Conservation (phyloP, 2,797 vertebrate genomes). For the Enteromius trimaculatus region DNA sequence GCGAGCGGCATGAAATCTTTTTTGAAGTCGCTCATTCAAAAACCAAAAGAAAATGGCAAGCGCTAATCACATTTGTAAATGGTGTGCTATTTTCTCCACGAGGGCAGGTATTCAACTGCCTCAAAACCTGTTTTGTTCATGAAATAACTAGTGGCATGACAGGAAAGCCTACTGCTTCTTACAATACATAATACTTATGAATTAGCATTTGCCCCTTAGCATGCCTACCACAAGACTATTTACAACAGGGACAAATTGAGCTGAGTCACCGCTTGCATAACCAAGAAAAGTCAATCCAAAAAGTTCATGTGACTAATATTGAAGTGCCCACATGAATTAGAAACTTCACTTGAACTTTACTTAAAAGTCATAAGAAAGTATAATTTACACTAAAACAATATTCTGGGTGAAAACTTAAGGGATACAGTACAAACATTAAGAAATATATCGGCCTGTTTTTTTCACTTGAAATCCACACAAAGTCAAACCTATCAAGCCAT, state of each 20-base stretch:
- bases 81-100: constrained; percentile 7
- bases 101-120: constrained; percentile 14
- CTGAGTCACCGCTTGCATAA: constrained; percentile 30
- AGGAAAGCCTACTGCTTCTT: constrained; percentile 32
- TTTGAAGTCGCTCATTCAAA: background rate
- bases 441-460: background rate
- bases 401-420: background rate
- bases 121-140: background rate
- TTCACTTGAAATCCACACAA: background rate
- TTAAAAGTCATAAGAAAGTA: background rate
- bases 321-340: background rate
- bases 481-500: constrained; percentile 6
- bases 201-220: constrained; percentile 23
- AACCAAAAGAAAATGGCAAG: background rate
- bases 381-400: background rate
- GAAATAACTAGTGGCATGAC: background rate
- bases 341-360: constrained; percentile 6
- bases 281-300: background rate
- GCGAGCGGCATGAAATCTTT: background rate
- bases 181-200: constrained; percentile 25
- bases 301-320: background rate
- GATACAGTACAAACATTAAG: background rate
- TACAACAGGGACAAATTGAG: constrained; percentile 15
- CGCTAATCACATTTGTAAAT: constrained; percentile 16
- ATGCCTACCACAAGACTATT: constrained; percentile 2